A percentile compares a stretch with the other conserved stretches of the same genome.
Conservation (phyloP, 2,888 invertebrate species). For the Chaetoderma sp. region DNA sequence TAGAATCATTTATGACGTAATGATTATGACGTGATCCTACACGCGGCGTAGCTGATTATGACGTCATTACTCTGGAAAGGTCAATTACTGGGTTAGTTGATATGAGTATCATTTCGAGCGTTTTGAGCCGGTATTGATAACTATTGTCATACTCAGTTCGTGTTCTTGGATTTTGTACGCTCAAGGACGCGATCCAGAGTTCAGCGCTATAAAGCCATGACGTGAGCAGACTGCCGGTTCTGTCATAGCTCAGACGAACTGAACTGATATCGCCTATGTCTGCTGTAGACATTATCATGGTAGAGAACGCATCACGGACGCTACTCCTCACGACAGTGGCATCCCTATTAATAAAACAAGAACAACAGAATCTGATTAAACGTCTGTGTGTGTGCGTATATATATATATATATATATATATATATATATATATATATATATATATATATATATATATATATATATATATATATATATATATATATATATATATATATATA, state of each 20-base stretch:
- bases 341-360: constrained; percentile 25
- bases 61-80: too few species aligned
- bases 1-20: too few species aligned
- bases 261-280: constrained; percentile 38
- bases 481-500: neutral
- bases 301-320: constrained; percentile 35
- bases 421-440: constrained; percentile 11
- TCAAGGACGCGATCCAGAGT: too few species aligned
- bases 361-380: constrained; percentile 12
- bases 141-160: too few species aligned
- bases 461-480: neutral
- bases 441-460: constrained; percentile 3
- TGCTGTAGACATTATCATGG: constrained; percentile 29
- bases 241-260: constrained; percentile 43
- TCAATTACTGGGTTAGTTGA: too few species aligned
- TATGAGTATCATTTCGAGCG: too few species aligned
- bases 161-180: too few species aligned
- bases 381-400: neutral
- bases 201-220: constrained; percentile 38
- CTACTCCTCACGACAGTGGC: too few species aligned
- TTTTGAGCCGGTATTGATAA: too few species aligned
- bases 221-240: constrained; percentile 32
- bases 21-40: too few species aligned
- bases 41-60: too few species aligned
- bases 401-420: neutral